Base-by-base conservation (phyloP, 2,888 invertebrate genomes). In the Limnephilus lunatus region DNA sequence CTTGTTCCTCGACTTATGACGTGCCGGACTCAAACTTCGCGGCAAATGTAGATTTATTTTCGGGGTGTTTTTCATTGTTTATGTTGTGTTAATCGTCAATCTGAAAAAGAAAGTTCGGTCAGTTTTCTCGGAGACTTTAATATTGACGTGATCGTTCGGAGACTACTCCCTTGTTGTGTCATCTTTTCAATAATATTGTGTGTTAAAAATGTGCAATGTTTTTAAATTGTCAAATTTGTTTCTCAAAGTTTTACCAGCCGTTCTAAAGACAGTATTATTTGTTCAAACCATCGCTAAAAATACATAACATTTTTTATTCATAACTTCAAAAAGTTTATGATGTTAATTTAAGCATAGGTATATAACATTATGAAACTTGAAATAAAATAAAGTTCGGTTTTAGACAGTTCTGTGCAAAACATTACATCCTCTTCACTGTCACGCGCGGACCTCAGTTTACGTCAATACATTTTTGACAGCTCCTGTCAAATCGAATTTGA, bases 41-140 rank as follows among this genome's bases (percentile, higher is more conserved):
- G 93, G 93, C 82, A 93, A 85, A 89, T 93, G 93, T n/a, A 93
- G 90, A 92, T 92, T 93, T 68, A 93, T 93, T 87, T 93, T 93
- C 32, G 93, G 92, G 19, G 93, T 93, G 89, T 94, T 94, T 92
- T 93, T 90, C 94, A 91, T 93, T 88, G 39, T 83, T 85, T 68
- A 68, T n/a, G 68, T 68, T n/a, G 68, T 68, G 68, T 68, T 68
- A n/a, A 68, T 68, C 68, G 68, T 25, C 19, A 32, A 88, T 88
- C 88, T 88, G 53, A 68, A 88, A 88, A 30, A 80, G 31, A 68
- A 88, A 80, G 25, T n/a, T 68, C 68, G 25, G 25, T 68, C 25
- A 68, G 68, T 68, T 68, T 68, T 68, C 68, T 68, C 68, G 9
- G 9, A 68, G 68, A 68, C 68, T 25, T 68, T 7, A 25, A 68